phyloP scores from a whole-genome alignment of 2,113 vertebrate genomes.

The Larimichthys polyactis region DNA sequence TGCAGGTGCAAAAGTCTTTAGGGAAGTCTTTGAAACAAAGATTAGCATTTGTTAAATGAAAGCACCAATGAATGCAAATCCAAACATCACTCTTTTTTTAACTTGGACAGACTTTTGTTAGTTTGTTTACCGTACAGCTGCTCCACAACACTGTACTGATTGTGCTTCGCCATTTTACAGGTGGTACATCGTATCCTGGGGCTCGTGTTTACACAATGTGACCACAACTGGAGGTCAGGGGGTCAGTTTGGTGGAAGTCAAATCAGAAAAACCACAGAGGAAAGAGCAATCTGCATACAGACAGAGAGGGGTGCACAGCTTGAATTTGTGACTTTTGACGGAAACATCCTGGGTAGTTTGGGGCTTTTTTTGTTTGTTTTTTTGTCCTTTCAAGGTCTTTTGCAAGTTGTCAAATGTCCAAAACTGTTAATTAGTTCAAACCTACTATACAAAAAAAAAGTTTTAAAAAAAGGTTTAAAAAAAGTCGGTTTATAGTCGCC shows the following conservation, averaged over 20 bases:
- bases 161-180: conserved; percentile 53
- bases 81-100: background rate
- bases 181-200: conserved; percentile 60
- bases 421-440: conserved; percentile 40
- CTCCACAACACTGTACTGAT: conserved; percentile 30
- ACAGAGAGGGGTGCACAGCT: background rate
- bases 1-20: conserved; percentile 60
- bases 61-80: conserved; percentile 23
- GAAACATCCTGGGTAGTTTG: conserved; percentile 20
- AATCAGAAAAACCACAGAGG: conserved; percentile 63
- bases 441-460: background rate
- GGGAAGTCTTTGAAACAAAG: conserved; percentile 14
- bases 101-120: background rate
- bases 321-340: conserved; percentile 29
- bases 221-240: conserved; percentile 49
- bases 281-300: conserved; percentile 52
- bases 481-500: background rate
- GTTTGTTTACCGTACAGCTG: conserved; percentile 35
- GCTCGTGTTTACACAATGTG: conserved; percentile 58
- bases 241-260: conserved; percentile 55
- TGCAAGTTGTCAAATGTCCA: conserved; percentile 17
- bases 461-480: too few species aligned
- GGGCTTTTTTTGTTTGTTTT: background rate
- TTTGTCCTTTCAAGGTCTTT: background rate
- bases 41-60: conserved; percentile 9